Evolutionary conservation across 2,113 vertebrate genomes (phyloP).

Genomic region (Azemiops feae): DNA sequence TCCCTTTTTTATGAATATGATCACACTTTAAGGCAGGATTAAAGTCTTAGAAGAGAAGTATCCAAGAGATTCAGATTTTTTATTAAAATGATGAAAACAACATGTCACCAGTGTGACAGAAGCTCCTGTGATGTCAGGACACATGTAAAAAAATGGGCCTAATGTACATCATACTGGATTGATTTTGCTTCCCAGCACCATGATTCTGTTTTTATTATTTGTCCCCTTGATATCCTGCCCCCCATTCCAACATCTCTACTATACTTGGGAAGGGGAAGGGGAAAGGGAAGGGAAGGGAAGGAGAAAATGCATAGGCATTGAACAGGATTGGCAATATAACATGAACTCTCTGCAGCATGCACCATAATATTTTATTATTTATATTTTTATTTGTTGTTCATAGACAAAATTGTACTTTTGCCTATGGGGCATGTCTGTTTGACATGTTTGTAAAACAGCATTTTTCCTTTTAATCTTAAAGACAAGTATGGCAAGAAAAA

Average conservation of each 20-base stretch:
- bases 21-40: neutral
- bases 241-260: neutral
- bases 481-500: neutral
- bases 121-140: neutral
- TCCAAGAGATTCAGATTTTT: neutral
- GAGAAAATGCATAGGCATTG: neutral
- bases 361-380: neutral
- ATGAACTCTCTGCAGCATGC: neutral
- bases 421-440: conserved; percentile 15
- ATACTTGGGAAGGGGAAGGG: neutral
- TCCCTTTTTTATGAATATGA: neutral
- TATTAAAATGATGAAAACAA: neutral
- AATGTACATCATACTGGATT: neutral
- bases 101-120: neutral
- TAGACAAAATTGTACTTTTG: neutral
- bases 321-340: neutral
- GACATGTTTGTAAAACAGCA: conserved; percentile 20
- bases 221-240: neutral
- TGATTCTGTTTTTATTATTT: neutral
- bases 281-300: neutral
- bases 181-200: neutral
- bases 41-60: neutral
- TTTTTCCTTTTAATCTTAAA: neutral
- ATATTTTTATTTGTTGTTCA: neutral
- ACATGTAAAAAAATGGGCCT: neutral